Base-by-base conservation (phyloP, 2,113 vertebrate species). In the Polypterus bichir region DNA sequence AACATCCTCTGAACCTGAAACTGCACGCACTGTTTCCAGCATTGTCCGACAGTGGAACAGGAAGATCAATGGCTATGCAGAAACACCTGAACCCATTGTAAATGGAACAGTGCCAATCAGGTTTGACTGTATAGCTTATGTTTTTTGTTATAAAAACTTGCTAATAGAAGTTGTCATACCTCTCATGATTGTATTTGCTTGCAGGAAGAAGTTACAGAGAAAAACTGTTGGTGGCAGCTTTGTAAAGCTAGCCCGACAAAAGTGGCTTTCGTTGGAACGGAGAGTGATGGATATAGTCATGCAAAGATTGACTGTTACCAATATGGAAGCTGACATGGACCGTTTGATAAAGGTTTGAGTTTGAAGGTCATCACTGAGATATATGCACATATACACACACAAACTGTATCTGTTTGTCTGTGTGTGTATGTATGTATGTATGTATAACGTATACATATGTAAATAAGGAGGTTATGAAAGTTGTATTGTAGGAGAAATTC, bases 301-400 rank as follows among this genome's bases (percentile, higher is more conserved):
- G 93, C 95, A 98, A 80, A 90, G 95, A 56, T 94, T 98, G 91
- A 96, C 95, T 64, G 88, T 97, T 0, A 54, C 87, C 66, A 98
- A 97, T 51, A 79, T 98, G 7, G 95, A 97, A 76, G 86, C 91
- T 0, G 94, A 98, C 79, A 98, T 98, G 95, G 92, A 98, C 74
- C 79, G 95, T 3, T 89, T 97, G 52, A 91, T 98, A 71, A 93
- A 94, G 90, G 94, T 94, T 67, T 59, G 4, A 0, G 7, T 5
- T 3, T 27, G 27, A 27, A 27, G 27, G 27, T 27, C 27, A 27
- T 27, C 27, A 27, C 27, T 27, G 27, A 27, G 27, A 27, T 27
- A 27, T 27, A 27, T 27, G 27, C 27, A 27, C 27, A 27, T 27
- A 27, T 27, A 27, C 27, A 27, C 27, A 27, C 27, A 2, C 27